Evolutionary conservation across 2,888 invertebrate species (phyloP).

Genomic region (Agonopterix heracliana): DNA sequence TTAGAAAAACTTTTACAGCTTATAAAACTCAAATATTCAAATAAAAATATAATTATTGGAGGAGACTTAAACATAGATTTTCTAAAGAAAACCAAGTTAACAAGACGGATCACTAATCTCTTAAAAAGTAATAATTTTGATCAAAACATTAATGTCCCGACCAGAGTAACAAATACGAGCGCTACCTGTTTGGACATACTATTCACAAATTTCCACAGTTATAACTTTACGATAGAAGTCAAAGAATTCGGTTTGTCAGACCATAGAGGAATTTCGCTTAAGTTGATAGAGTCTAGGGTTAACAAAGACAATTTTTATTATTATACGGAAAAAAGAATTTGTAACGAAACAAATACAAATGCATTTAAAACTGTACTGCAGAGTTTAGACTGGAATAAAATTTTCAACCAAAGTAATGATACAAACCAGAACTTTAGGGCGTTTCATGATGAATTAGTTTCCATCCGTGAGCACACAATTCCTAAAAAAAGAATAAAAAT

Average conservation of each 20-base stretch:
- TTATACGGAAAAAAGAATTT: neutral
- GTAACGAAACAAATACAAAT: neutral
- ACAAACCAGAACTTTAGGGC: neutral
- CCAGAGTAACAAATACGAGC: neutral
- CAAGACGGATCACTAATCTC: neutral
- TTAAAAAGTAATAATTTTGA: neutral
- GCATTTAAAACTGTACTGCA: neutral
- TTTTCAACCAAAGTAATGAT: neutral
- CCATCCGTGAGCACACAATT: neutral
- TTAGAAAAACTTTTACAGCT: neutral
- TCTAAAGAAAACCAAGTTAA: neutral
- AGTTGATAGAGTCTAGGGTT: neutral
- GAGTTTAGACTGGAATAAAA: neutral
- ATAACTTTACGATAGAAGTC: neutral
- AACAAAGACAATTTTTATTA: neutral
- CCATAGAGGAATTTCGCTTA: neutral
- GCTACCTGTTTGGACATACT: neutral
- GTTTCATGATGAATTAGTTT: neutral
- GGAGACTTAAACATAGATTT: no score
- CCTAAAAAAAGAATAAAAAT: neutral
- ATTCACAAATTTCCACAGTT: neutral
- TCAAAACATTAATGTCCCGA: neutral
- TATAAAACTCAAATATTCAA: neutral
- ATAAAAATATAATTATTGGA: neutral
- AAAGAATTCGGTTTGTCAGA: neutral